Evolutionary conservation across 1,140 invertebrate species (phyloP).

Genomic region (Drosophila grimshawi): DNA sequence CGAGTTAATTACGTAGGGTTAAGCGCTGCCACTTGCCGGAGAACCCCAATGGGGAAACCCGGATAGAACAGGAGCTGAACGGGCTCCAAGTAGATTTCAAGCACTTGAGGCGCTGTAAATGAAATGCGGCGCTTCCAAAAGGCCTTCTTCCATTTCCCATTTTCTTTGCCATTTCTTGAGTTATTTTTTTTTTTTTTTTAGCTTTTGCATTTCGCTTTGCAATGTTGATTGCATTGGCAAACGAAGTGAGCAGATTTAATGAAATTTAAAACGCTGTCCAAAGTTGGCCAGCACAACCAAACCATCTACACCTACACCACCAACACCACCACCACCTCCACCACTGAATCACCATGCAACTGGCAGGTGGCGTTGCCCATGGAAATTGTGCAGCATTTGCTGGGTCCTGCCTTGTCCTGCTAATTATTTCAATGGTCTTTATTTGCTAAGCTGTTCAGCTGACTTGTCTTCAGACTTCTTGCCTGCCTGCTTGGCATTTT

Average conservation of each 20-base stretch:
- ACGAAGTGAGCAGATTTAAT: slow-evolving; percentile 82
- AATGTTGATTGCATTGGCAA: slow-evolving; percentile 79
- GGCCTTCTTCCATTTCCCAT: slow-evolving; percentile 12
- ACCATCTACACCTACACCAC: background rate
- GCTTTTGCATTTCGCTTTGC: slow-evolving; percentile 26
- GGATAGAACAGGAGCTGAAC: background rate
- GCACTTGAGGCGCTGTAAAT: slow-evolving; percentile 77
- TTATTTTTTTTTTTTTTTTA: slow-evolving; percentile 21
- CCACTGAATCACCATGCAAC: background rate
- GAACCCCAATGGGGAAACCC: background rate
- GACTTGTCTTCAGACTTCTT: slow-evolving; percentile 30
- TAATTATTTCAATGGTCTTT: slow-evolving; percentile 77
- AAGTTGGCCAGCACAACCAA: slow-evolving; percentile 14
- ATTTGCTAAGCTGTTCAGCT: slow-evolving; percentile 61
- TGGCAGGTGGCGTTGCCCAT: slow-evolving; percentile 40
- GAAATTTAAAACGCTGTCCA: slow-evolving; percentile 72
- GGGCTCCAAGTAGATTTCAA: slow-evolving; percentile 70
- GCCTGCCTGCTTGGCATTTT: slow-evolving; percentile 45
- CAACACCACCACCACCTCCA: no score
- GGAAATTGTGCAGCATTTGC: slow-evolving; percentile 48
- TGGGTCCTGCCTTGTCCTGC: slow-evolving; percentile 18
- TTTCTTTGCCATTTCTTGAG: background rate
- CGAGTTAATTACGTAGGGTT: slow-evolving; percentile 77
- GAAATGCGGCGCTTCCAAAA: slow-evolving; percentile 58
- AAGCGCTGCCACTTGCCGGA: slow-evolving; percentile 29